phyloP scores from a whole-genome alignment of 2,888 invertebrate genomes.

The Drosophila yooni region DNA sequence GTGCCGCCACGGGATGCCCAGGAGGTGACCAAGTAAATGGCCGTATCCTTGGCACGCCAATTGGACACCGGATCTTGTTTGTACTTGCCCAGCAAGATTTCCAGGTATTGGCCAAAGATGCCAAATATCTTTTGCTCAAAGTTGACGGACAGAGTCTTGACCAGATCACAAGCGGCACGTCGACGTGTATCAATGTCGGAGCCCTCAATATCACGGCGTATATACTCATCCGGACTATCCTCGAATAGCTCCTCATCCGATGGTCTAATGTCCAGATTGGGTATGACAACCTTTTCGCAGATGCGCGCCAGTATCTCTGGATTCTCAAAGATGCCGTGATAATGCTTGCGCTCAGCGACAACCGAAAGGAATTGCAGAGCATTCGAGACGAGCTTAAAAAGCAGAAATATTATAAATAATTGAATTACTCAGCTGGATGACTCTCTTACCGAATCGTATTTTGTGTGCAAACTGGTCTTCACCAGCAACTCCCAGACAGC shows the following conservation, averaged over 20 bases:
- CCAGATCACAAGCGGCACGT: slow-evolving; percentile 98
- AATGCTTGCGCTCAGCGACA: slow-evolving; percentile 95
- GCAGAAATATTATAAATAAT: background rate
- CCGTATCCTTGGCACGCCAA: slow-evolving; percentile 98
- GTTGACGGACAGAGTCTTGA: slow-evolving; percentile 94
- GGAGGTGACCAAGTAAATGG: slow-evolving; percentile 97
- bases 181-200: slow-evolving; percentile 98
- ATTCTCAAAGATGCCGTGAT: slow-evolving; percentile 95
- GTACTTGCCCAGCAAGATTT: slow-evolving; percentile 88
- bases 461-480: slow-evolving; percentile 92
- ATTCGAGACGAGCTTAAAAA: slow-evolving; percentile 94
- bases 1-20: slow-evolving; percentile 96
- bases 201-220: slow-evolving; percentile 98
- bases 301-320: slow-evolving; percentile 94
- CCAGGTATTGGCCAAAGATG: slow-evolving; percentile 94
- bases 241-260: slow-evolving; percentile 98
- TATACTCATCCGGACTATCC: slow-evolving; percentile 99
- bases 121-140: slow-evolving; percentile 95
- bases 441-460: slow-evolving; percentile 93
- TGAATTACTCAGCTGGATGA: background rate
- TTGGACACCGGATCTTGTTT: slow-evolving; percentile 89
- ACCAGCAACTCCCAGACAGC: slow-evolving; percentile 97
- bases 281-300: slow-evolving; percentile 99
- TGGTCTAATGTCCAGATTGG: slow-evolving; percentile 97
- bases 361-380: slow-evolving; percentile 97